A percentile compares a stretch with the other conserved stretches of the same genome.
Evolutionary conservation across 2,888 invertebrate species (phyloP).

Genomic region (Omphaloscelis lunosa): DNA sequence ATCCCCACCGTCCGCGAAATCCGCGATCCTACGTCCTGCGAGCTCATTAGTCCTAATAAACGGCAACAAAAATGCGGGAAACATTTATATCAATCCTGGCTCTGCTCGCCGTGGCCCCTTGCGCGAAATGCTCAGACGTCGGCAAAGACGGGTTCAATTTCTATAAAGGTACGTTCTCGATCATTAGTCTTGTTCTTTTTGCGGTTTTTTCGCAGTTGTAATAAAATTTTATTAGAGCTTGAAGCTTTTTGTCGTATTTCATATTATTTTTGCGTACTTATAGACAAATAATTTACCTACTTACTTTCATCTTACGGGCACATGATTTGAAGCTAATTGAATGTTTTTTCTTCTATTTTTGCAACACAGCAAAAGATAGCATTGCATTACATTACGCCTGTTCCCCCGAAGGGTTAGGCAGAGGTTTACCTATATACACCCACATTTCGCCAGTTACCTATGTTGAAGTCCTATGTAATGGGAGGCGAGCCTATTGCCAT

Average conservation of each 20-base stretch:
- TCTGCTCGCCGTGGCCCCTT: constrained; percentile 74
- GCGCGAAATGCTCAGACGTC: constrained; percentile 75
- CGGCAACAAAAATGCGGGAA: constrained; percentile 80
- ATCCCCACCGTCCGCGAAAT: constrained; percentile 52
- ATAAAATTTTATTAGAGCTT: constrained; percentile 3
- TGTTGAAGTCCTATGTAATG: no score
- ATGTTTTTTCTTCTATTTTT: neutral
- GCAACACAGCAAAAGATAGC: neutral
- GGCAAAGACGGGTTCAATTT: constrained; percentile 87
- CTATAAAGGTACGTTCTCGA: constrained; percentile 82
- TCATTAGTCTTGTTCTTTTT: constrained; percentile 49
- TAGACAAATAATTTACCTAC: neutral
- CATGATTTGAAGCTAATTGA: neutral
- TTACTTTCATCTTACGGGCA: neutral
- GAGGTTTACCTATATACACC: no score
- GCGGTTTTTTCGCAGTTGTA: constrained; percentile 7
- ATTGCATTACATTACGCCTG: no score
- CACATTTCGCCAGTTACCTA: no score
- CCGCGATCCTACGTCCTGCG: constrained; percentile 67
- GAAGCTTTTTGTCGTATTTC: constrained; percentile 12
- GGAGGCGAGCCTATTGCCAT: no score
- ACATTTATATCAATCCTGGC: constrained; percentile 82
- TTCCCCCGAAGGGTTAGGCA: no score
- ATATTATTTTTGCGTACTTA: constrained; percentile 7
- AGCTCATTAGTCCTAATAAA: constrained; percentile 77